Evolutionary conservation across 2,113 vertebrate genomes (phyloP), one percentile per base, ranked within the genome.

Genomic region (Strigops habroptila): DNA sequence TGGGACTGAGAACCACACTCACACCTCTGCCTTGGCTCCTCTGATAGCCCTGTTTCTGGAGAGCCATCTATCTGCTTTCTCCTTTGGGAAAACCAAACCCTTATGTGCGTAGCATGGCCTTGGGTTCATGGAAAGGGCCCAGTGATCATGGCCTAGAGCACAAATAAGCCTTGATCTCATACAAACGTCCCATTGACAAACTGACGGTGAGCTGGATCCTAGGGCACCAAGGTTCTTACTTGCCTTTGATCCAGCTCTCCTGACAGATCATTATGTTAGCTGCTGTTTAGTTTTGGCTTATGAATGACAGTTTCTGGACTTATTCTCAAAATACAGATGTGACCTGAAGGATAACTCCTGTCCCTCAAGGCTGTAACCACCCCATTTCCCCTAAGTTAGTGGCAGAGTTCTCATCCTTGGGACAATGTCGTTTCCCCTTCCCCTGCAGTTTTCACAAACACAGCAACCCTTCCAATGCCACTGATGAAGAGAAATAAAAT

Each of bases 401-500:
- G 67, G 70, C 71, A 92, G 83, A 89, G 22, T 31, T 93, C 88
- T 86, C 76, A 80, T 63, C 44, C 52, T 31, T 0, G 0, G 25
- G 81, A 46, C 78, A 92, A 77, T 59, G 73, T 78, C 0, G 0
- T 57, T 84, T 86, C 69, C 76, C 77, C 62, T 88, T 93, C 74
- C 76, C 53, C 82, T 74, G 52, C 77, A 90, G 63, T 81, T 94
- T 69, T 88, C 91, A 93, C 51, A 96, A 88, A 84, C 62, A 74
- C 28, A 94, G 65, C 80, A 94, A 93, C 64, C 73, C 70, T 91
- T 87, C 90, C 35, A 87, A 94, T 89, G 91, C 83, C 77, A 96
- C 86, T 60, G 82, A 87, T 60, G 55, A 90, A 86, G 39, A 81
- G 78, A 93, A 95, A 94, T 86, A 95, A 94, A 95, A 95, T 94